Evolutionary conservation across 2,888 invertebrate species (phyloP).

Genomic region (Oegoconia quadripuncta): DNA sequence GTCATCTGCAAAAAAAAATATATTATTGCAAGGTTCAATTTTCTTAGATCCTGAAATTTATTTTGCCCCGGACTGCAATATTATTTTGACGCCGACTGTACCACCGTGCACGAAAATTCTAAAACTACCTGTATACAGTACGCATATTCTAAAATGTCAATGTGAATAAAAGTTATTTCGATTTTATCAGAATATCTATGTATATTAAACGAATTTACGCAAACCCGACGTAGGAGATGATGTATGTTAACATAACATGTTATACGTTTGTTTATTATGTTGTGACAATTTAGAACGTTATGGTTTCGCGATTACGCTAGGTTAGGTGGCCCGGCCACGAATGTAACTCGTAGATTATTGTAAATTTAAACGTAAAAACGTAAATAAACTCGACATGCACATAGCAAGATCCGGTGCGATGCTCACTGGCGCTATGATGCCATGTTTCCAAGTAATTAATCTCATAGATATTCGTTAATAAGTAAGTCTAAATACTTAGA

Average conservation of each 20-base stretch:
- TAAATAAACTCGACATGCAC: slow-evolving; percentile 26
- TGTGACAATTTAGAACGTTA: slow-evolving; percentile 68
- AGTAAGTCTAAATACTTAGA: slow-evolving; percentile 69
- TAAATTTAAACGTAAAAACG: slow-evolving; percentile 42
- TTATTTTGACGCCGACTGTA: too few species aligned
- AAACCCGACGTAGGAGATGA: slow-evolving; percentile 42
- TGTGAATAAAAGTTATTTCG: slow-evolving; percentile 75
- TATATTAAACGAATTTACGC: slow-evolving; percentile 75
- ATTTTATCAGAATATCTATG: slow-evolving; percentile 73
- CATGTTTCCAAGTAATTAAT: slow-evolving; percentile 46
- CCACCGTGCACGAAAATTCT: slow-evolving; percentile 64
- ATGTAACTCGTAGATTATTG: slow-evolving; percentile 58
- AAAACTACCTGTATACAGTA: slow-evolving; percentile 61
- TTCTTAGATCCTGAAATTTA: too few species aligned
- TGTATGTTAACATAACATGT: slow-evolving; percentile 56
- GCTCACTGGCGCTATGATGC: slow-evolving; percentile 53
- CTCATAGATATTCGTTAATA: slow-evolving; percentile 65
- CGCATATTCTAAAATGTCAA: slow-evolving; percentile 75
- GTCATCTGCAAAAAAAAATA: too few species aligned
- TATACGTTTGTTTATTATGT: slow-evolving; percentile 72
- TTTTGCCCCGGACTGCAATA: too few species aligned
- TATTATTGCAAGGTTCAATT: too few species aligned
- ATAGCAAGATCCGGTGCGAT: slow-evolving; percentile 21
- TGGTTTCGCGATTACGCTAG: slow-evolving; percentile 73
- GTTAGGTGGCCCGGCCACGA: slow-evolving; percentile 71